Base-by-base conservation (phyloP, 2,888 invertebrate species). In the Oxystoma pomonae region DNA sequence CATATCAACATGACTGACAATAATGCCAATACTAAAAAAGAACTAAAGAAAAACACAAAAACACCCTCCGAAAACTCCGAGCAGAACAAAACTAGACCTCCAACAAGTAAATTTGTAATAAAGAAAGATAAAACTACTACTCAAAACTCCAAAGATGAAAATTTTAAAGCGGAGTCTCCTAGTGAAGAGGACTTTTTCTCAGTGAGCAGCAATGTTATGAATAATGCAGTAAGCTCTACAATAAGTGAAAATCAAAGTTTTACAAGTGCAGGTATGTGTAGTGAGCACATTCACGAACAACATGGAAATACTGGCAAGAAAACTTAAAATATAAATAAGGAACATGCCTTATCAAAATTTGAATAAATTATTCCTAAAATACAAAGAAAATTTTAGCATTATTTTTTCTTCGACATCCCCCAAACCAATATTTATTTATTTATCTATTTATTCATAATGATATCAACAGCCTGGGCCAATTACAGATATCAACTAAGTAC, bases 161-260 rank as follows among this genome's bases (percentile, higher is more conserved):
- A 61, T 20, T 22, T 51, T 52, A 57, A 65, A 58, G 35, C 35
- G 12, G 35, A 35, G 12, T 35, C 35, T 35, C 12, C 12, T 3
- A 67, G 67, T 50, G 61, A 59, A 2, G 61, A 65, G 1, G 49
- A 59, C 16, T 67, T 67, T 49, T 63, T 59, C 53, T 67, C 67
- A 57, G 63, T 60, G 56, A 66, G 64, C 21, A 56, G 59, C 21
- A 16, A 59, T 57, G 35, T 35, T 3, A 12, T 35, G 35, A 35
- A 35, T 35, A 35, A 35, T 35, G 35, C 3, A 35, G 35, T 35
- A 12, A 58, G 19, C 16, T 21, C 57, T 9, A 20, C 51, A 58
- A 9, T 58, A 53, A 60, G 58, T 20, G 56, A 51, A 1, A 58
- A 60, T 1, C 55, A 55, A 49, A 66, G 62, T 59, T 66, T 62